Evolutionary conservation across 2,797 vertebrate species (phyloP).

Genomic region (Lepidocolaptes lacrymiger): DNA sequence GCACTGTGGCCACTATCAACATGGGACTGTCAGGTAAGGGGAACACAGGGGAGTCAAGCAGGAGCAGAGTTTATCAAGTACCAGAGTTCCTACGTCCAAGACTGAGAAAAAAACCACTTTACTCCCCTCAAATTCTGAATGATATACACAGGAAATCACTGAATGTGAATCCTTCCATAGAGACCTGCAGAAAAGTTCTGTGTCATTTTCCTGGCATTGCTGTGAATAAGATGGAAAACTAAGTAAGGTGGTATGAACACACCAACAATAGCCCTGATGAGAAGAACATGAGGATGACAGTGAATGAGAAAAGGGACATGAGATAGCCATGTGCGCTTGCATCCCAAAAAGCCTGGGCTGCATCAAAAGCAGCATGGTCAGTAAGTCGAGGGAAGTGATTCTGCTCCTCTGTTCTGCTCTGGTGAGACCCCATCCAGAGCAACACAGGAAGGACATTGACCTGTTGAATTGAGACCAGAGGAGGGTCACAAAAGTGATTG

Average conservation of each 20-base stretch:
- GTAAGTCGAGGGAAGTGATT: background rate
- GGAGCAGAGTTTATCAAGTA: background rate
- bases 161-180: background rate
- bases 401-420: background rate
- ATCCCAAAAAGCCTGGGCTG: background rate
- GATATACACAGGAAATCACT: background rate
- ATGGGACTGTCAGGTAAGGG: background rate
- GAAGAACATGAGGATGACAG: background rate
- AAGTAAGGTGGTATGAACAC: background rate
- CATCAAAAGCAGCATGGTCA: background rate
- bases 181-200: background rate
- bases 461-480: background rate
- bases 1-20: background rate
- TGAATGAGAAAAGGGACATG: background rate
- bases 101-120: background rate
- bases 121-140: background rate
- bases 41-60: background rate
- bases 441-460: background rate
- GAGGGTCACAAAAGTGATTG: background rate
- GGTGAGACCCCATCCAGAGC: background rate
- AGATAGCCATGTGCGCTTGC: background rate
- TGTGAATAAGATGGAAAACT: background rate
- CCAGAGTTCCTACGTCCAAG: background rate
- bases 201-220: background rate
- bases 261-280: fast-evolving